Evolutionary conservation across 2,113 vertebrate genomes (phyloP).

Genomic region (Leucoraja erinaceus): DNA sequence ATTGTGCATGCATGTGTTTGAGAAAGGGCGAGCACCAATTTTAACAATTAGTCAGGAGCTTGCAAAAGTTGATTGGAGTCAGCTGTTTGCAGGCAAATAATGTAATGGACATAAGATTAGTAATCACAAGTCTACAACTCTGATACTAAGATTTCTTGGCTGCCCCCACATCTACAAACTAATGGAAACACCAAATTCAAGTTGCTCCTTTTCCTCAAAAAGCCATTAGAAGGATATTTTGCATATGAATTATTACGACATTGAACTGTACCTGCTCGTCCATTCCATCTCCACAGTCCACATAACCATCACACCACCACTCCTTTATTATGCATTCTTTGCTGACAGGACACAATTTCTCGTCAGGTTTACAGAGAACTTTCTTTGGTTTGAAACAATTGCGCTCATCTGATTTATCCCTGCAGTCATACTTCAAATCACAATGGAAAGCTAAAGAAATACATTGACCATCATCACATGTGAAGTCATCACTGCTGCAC

Average conservation of each 20-base stretch:
- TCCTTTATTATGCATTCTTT: conserved; percentile 69
- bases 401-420: conserved; percentile 72
- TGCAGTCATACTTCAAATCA: conserved; percentile 73
- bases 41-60: too few species aligned
- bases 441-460: conserved; percentile 65
- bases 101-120: too few species aligned
- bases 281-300: conserved; percentile 71
- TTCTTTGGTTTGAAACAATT: conserved; percentile 53
- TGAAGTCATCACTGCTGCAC: conserved; percentile 55
- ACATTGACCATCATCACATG: conserved; percentile 71
- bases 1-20: too few species aligned
- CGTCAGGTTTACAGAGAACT: conserved; percentile 50
- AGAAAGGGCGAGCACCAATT: too few species aligned
- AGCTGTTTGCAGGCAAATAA: too few species aligned
- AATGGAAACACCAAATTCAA: background rate
- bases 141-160: too few species aligned
- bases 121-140: too few species aligned
- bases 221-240: too few species aligned
- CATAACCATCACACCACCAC: conserved; percentile 76
- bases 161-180: background rate
- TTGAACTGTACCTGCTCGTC: conserved; percentile 68
- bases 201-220: too few species aligned
- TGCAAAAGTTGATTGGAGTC: too few species aligned
- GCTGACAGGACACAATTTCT: conserved; percentile 58
- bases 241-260: too few species aligned